Base-by-base conservation (phyloP, 2,888 invertebrate genomes). In the Panzeria rudis region DNA sequence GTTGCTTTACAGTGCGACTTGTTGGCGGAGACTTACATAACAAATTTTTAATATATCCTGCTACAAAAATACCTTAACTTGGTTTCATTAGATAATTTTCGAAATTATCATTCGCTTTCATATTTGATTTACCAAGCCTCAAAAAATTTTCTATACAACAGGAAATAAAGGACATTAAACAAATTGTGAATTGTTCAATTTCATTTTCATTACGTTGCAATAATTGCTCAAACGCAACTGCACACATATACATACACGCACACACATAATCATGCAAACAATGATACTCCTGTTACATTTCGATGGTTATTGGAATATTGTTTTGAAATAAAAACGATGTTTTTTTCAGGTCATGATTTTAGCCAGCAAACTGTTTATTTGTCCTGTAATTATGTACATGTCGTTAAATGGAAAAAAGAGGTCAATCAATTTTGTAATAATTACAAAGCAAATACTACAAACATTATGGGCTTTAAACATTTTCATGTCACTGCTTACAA, bases 391-490 rank as follows among this genome's bases (percentile, higher is more conserved):
- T 82, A 59, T 56, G 52, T 4, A 52, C 69, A 44, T 82, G 68
- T 35, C 52, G 52, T 47, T 75, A 23, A 61, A 81, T 44, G 25
- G n/a, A 25, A 66, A 54, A 81, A 52, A 52, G 23, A 61, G 73
- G 68, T 62, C 75, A 81, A 20, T 75, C 69, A 54, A 62, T 69
- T 82, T 62, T 32, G 52, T 62, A 76, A 82, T 82, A 76, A 69
- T 62, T 25, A 66, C 61, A 62, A 54, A 54, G 54, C 47, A 47
- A 64, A 23, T 2, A 17, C 17, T 13, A 29, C 29, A 29, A n/a
- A 20, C 29, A 29, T 29, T 29, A 29, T 15, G n/a, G 44, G 25
- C 23, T 32, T 38, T 13, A 23, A 25, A 52, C 15, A 69, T 41
- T 38, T 25, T 20, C 50, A 72, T 20, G 29, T 35, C 71, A 44